These are phyloP conservation scores for Ranitomeya variabilis DNA, from an alignment of 2,113 vertebrate genomes.

Conservation along the genomic window DNA sequence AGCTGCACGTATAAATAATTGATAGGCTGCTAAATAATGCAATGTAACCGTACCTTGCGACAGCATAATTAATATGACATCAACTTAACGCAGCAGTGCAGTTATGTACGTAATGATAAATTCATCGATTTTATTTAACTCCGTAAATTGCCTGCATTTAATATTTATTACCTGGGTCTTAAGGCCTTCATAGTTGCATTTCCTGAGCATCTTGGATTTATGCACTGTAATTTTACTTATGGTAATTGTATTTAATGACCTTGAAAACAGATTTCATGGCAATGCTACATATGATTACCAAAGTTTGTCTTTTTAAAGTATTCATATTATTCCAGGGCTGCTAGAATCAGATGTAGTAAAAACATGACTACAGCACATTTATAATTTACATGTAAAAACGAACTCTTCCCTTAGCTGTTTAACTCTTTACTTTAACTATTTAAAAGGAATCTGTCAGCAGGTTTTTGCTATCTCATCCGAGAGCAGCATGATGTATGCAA, in stretches of 20 bases:
- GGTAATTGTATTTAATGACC: slow-evolving; percentile 17
- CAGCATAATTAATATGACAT: slow-evolving; percentile 47
- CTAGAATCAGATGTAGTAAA: neutral
- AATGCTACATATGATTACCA: neutral
- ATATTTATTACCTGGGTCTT: slow-evolving; percentile 38
- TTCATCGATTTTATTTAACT: slow-evolving; percentile 52
- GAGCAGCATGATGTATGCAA: too few species aligned
- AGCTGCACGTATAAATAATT: slow-evolving; percentile 39
- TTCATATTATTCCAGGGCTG: neutral
- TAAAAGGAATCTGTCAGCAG: too few species aligned
- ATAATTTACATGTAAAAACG: too few species aligned
- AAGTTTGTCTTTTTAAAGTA: neutral
- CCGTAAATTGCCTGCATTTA: slow-evolving; percentile 42
- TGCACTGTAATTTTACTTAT: neutral
- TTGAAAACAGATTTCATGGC: neutral
- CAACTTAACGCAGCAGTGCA: slow-evolving; percentile 36
- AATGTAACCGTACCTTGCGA: slow-evolving; percentile 42
- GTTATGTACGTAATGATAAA: slow-evolving; percentile 43
- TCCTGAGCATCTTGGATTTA: neutral
- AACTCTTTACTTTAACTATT: too few species aligned
- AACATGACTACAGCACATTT: neutral
- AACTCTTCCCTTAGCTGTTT: too few species aligned
- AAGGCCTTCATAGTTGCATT: neutral
- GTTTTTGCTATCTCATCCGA: too few species aligned
- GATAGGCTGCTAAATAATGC: slow-evolving; percentile 44